Percentiles rank a stretch among this genome's conserved stretches.
These are phyloP conservation scores for Orthonyx spaldingii DNA, from an alignment of 2,113 vertebrate genomes.

Conservation along the genomic window DNA sequence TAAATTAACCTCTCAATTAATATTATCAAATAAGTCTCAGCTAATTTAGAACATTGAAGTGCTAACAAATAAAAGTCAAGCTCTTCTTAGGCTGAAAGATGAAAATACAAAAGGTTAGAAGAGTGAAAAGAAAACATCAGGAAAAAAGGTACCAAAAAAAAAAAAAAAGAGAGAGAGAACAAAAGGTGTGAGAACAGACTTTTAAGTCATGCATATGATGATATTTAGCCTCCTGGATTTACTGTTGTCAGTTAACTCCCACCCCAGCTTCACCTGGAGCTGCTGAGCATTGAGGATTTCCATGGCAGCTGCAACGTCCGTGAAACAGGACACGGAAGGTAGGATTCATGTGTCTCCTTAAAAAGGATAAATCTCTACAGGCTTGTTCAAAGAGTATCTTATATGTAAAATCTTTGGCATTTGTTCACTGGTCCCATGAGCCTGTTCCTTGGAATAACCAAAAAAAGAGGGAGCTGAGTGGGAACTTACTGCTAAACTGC, in stretches of 20 bases:
- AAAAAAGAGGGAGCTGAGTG: not conserved
- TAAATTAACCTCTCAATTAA: not conserved
- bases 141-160: fast-evolving
- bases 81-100: not conserved
- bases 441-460: not conserved
- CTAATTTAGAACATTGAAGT: not conserved
- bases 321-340: not conserved
- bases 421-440: too few species aligned
- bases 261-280: not conserved
- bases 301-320: not conserved
- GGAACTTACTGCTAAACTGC: not conserved
- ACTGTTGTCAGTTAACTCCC: not conserved
- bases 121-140: not conserved
- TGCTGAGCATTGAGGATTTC: not conserved
- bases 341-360: not conserved
- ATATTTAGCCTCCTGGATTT: not conserved
- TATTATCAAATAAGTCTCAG: not conserved
- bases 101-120: not conserved
- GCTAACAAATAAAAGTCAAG: not conserved
- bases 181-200: not conserved
- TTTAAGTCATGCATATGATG: not conserved
- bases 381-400: not conserved
- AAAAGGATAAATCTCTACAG: not conserved
- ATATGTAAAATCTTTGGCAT: not conserved
- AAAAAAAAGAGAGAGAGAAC: fast-evolving